Evolutionary conservation across 1,140 invertebrate species (phyloP).

Genomic region (Drosophila bipectinata): DNA sequence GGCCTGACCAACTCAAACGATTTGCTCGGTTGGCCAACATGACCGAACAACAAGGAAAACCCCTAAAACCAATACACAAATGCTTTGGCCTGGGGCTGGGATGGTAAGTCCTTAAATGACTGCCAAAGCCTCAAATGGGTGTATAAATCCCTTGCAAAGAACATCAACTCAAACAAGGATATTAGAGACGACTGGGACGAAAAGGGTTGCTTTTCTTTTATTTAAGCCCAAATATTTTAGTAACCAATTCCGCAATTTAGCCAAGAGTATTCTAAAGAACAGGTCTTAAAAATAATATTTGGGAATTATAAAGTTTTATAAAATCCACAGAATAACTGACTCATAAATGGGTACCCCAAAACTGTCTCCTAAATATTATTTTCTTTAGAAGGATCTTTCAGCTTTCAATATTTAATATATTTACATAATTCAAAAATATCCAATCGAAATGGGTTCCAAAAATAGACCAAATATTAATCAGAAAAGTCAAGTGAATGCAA

Average conservation of each 20-base stretch:
- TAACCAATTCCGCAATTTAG: no score
- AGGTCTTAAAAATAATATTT: no score
- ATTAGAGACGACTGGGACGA: background rate
- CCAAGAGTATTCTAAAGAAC: no score
- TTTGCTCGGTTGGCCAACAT: constrained; percentile 70
- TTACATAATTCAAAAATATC: no score
- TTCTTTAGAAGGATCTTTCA: no score
- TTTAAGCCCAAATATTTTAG: no score
- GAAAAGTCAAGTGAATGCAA: background rate
- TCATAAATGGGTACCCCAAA: no score
- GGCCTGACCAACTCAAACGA: constrained; percentile 72
- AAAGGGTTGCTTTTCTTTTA: no score
- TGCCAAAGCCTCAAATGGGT: constrained; percentile 52
- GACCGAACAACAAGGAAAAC: constrained; percentile 38
- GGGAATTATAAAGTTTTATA: no score
- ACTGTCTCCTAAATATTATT: no score
- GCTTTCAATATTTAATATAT: no score
- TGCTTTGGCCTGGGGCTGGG: constrained; percentile 33
- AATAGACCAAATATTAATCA: background rate
- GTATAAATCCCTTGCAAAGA: constrained; percentile 49
- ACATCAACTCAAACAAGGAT: constrained; percentile 36
- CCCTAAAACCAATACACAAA: constrained; percentile 65
- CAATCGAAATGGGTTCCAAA: background rate
- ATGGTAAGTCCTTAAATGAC: constrained; percentile 65
- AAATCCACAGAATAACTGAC: no score